phyloP scores from a whole-genome alignment of 2,797 vertebrate species.

The Pagetopsis macropterus region DNA sequence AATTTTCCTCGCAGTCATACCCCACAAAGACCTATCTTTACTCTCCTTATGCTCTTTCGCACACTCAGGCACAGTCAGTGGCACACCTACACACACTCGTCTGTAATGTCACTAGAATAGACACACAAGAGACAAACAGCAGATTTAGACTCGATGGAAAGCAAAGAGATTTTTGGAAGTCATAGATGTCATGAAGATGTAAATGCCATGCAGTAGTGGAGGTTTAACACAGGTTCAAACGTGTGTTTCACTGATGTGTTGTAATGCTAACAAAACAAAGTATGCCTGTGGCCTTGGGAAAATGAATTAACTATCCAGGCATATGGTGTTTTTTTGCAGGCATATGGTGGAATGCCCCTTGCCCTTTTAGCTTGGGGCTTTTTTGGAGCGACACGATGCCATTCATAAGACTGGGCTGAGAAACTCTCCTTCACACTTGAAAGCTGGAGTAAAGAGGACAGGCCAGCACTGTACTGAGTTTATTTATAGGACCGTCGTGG shows the following conservation, averaged over 20 bases:
- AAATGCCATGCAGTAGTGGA: conserved; percentile 26
- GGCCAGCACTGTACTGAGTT: conserved; percentile 20
- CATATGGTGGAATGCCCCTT: conserved; percentile 79
- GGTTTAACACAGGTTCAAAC: conserved; percentile 48
- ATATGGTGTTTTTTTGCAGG: conserved; percentile 78
- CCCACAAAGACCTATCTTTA: conserved; percentile 48
- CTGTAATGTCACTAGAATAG: conserved; percentile 54
- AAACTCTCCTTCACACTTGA: conserved; percentile 36
- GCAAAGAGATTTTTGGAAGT: conserved; percentile 21
- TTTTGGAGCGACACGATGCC: conserved; percentile 63
- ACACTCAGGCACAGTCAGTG: conserved; percentile 54
- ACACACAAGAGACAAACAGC: conserved; percentile 36
- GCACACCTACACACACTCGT: conserved; percentile 58
- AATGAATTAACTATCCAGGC: conserved; percentile 80
- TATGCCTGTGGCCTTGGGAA: conserved; percentile 56
- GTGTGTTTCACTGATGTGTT: conserved; percentile 39
- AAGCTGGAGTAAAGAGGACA: conserved; percentile 41
- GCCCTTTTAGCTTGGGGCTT: conserved; percentile 66
- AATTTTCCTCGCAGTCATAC: conserved; percentile 2
- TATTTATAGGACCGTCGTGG: conserved; percentile 4
- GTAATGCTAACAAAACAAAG: conserved; percentile 42
- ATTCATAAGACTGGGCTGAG: conserved; percentile 72
- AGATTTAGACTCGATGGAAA: conserved; percentile 37
- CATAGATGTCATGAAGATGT: conserved; percentile 21
- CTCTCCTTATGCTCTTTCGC: conserved; percentile 51